Conservation (phyloP, 2,888 invertebrate species). For the Rhagium mordax region DNA sequence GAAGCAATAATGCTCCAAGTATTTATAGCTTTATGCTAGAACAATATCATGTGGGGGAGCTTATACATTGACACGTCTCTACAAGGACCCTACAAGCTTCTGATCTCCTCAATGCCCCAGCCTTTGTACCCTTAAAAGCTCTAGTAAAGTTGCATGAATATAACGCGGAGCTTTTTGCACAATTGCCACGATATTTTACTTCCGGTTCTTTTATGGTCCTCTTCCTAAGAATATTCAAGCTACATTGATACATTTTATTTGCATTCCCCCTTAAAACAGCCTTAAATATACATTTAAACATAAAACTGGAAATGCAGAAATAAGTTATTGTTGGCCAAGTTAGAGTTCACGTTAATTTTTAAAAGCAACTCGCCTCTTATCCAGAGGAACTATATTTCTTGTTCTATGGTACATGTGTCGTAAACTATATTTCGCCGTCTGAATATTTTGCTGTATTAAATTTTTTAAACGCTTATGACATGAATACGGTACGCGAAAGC, state of each 20-base stretch:
- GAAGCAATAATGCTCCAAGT: slow-evolving; percentile 54
- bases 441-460: neutral
- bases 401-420: neutral
- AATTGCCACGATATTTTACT: slow-evolving; percentile 55
- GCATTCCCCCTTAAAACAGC: neutral
- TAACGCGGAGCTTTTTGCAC: slow-evolving; percentile 52
- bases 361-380: neutral
- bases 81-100: slow-evolving; percentile 48
- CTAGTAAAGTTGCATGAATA: slow-evolving; percentile 52
- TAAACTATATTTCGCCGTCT: slow-evolving; percentile 14
- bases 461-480: slow-evolving; percentile 13
- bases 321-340: slow-evolving; percentile 8
- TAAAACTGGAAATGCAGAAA: neutral
- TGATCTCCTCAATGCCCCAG: slow-evolving; percentile 52
- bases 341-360: slow-evolving; percentile 2
- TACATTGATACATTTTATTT: slow-evolving; percentile 47
- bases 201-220: slow-evolving; percentile 51
- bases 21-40: slow-evolving; percentile 56
- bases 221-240: slow-evolving; percentile 41
- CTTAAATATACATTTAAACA: slow-evolving; percentile 15
- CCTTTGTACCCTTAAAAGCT: slow-evolving; percentile 53
- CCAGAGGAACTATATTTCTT: slow-evolving; percentile 3
- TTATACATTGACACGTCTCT: slow-evolving; percentile 52
- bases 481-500: neutral
- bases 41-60: slow-evolving; percentile 50